Conservation (phyloP, 2,888 invertebrate genomes). For the Onthophagus sagittarius region DNA sequence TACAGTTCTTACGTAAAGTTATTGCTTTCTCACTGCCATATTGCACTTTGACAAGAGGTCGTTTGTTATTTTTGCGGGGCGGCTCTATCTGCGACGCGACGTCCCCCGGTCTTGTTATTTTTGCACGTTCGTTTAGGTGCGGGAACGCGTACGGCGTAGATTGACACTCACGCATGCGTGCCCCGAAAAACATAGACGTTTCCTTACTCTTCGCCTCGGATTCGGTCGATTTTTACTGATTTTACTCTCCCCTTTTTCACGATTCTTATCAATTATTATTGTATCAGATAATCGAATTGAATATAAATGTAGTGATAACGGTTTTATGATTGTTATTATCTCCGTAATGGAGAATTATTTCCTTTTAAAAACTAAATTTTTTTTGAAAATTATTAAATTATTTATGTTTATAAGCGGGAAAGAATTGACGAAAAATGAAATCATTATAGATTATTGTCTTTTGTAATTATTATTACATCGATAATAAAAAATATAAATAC, state of each 20-base stretch:
- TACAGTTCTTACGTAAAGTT: slow-evolving; percentile 36
- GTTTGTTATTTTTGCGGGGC: slow-evolving; percentile 31
- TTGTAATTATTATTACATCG: too few relatives aligned
- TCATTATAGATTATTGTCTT: too few relatives aligned
- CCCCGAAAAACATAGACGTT: slow-evolving; percentile 22
- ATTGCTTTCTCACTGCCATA: slow-evolving; percentile 46
- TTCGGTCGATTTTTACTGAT: slow-evolving; percentile 11
- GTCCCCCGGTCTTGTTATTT: slow-evolving; percentile 26
- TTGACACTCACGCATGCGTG: slow-evolving; percentile 33
- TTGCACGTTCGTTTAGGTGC: slow-evolving; percentile 26
- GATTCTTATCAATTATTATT: neutral
- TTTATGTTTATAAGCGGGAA: too few relatives aligned
- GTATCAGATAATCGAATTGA: neutral
- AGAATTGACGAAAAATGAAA: too few relatives aligned
- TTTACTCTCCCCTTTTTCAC: slow-evolving; percentile 8
- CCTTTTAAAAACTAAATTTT: too few relatives aligned
- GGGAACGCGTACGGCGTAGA: slow-evolving; percentile 28
- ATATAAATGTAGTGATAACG: too few relatives aligned
- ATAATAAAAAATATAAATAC: too few relatives aligned
- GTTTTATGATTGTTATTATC: too few relatives aligned
- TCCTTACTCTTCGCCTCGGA: slow-evolving; percentile 16
- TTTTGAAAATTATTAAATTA: too few relatives aligned
- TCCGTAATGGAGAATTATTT: too few relatives aligned
- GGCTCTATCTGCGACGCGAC: slow-evolving; percentile 31
- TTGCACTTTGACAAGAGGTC: slow-evolving; percentile 43